Evolutionary conservation across 2,888 invertebrate species (phyloP), one percentile per base, ranked within the genome.

Genomic region (Salticus scenicus): DNA sequence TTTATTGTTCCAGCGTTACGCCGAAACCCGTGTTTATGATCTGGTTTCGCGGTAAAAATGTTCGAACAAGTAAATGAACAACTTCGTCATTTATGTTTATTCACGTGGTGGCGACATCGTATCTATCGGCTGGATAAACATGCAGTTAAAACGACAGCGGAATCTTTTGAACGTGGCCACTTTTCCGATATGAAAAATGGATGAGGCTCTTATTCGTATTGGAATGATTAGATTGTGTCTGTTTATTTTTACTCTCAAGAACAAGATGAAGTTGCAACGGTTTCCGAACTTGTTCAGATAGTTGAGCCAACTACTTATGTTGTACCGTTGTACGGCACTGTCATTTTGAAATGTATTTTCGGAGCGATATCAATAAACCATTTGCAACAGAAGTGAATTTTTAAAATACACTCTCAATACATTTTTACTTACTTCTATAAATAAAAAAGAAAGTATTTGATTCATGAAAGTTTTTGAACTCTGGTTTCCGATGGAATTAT

Each of bases 81-180:
- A 57, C 20, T 5, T 1, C 24, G 2, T 24, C 57, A 24, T 57
- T 47, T 57, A 24, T 57, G 57, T 57, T 57, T 57, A 57, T 12
- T 57, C 57, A 57, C 57, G 57, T 57, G 57, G 20, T 57, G 57
- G 57, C 57, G 57, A 57, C 57, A 57, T 57, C 57, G 24, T 57
- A 57, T 57, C 57, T 57, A 20, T 24, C 2, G 24, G 24, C 57
- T 24, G 24, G 24, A 24, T 57, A 57, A 57, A 57, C 57, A 57
- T 24, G 57, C 20, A 24, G 24, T 24, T 24, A 1, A 24, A 12
- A 24, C 1, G 20, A 57, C 57, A 57, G 57, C 57, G 57, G 57
- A 57, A 24, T 57, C 57, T 24, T 57, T 57, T 24, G 57, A 57
- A 24, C 5, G 24, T 7, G 2, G 57, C 57, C 57, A 57, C 17